Percentiles rank a stretch among this genome's conserved stretches.
Evolutionary conservation across 92 coral and sea anemone genomes (phyloP).

Genomic region (Zoanthus gigantus): DNA sequence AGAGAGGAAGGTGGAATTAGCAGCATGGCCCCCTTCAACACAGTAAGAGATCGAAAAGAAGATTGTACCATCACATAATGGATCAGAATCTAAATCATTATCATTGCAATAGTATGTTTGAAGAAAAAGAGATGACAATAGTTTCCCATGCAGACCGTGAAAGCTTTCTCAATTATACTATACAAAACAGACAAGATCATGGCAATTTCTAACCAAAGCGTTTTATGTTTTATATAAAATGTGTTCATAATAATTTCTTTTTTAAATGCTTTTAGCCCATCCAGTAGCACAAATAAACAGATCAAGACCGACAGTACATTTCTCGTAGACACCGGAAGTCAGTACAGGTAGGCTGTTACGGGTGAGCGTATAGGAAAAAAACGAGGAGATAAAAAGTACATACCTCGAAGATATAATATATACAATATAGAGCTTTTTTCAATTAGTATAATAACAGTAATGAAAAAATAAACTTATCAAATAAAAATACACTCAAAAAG

Average conservation of each 20-base stretch:
- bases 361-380: not conserved
- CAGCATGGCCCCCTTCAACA: too few species aligned
- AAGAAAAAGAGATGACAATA: not conserved
- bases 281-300: conserved; percentile 26
- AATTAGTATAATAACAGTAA: too few species aligned
- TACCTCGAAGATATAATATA: too few species aligned
- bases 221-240: too few species aligned
- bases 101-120: not conserved
- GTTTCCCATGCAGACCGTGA: not conserved
- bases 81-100: too few species aligned
- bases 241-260: too few species aligned
- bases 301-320: conserved; percentile 35
- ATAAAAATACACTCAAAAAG: too few species aligned
- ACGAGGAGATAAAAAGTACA: not conserved
- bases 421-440: too few species aligned
- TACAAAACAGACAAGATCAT: not conserved
- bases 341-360: conserved; percentile 5
- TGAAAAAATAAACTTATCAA: too few species aligned
- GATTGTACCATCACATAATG: too few species aligned
- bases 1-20: too few species aligned
- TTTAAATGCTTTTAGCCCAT: not conserved
- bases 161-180: not conserved
- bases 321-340: conserved; percentile 29
- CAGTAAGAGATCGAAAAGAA: not conserved
- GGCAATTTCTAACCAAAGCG: too few species aligned